Evolutionary conservation across 1,140 invertebrate species (phyloP).

Genomic region (Lucilia cuprina): DNA sequence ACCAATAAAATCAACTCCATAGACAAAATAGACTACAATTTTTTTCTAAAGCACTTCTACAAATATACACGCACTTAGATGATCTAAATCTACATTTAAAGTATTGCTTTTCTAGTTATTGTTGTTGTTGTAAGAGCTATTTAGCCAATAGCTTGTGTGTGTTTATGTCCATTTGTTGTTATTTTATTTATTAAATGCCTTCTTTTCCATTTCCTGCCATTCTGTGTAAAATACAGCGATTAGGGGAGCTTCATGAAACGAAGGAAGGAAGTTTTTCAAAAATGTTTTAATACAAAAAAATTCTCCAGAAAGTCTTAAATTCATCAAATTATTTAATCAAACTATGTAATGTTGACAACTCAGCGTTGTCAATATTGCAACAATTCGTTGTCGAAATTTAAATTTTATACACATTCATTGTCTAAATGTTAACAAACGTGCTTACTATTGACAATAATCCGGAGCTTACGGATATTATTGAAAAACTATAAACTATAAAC

Average conservation of each 20-base stretch:
- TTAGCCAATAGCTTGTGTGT: slow-evolving; percentile 19
- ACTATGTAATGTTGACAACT: no score
- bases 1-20: background rate
- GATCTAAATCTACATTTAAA: background rate
- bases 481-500: no score
- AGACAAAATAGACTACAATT: background rate
- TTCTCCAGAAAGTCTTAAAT: no score
- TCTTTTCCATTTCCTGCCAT: background rate
- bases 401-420: no score
- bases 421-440: no score
- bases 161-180: slow-evolving; percentile 18
- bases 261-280: no score
- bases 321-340: no score
- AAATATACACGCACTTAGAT: slow-evolving; percentile 9
- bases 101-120: background rate
- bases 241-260: background rate
- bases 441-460: no score
- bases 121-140: background rate
- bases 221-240: background rate
- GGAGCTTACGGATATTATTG: no score
- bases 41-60: background rate
- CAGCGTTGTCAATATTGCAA: no score
- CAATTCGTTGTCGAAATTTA: no score
- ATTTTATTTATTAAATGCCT: slow-evolving; percentile 19
- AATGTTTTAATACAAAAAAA: no score